These are phyloP conservation scores for Odontomachus brunneus DNA, from an alignment of 1,140 invertebrate genomes.

Conservation along the genomic window DNA sequence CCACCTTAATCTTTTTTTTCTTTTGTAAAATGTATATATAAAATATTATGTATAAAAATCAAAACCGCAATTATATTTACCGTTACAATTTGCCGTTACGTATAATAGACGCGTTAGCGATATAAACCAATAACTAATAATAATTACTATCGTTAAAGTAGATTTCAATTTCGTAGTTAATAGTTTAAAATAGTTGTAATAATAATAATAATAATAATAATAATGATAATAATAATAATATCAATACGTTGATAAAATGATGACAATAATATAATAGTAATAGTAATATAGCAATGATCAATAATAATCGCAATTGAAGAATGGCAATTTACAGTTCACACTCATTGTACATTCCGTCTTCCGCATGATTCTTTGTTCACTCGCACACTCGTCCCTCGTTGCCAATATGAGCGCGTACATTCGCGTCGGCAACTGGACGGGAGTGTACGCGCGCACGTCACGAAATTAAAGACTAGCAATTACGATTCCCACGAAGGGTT, in stretches of 20 bases:
- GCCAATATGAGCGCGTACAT: conserved; percentile 47
- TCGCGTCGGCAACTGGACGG: conserved; percentile 40
- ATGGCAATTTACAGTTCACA: conserved; percentile 63
- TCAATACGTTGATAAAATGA: conserved; percentile 35
- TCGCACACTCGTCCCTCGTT: conserved; percentile 40
- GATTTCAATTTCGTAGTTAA: conserved; percentile 45
- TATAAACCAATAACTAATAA: conserved; percentile 62
- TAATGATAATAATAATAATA: conserved; percentile 58
- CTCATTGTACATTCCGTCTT: conserved; percentile 8
- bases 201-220: conserved; percentile 44
- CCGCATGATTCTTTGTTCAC: conserved; percentile 45
- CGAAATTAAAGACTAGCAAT: conserved; percentile 79
- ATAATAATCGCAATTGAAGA: conserved; percentile 66
- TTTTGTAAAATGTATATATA: conserved; percentile 40
- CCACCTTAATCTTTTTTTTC: background rate
- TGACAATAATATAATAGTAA: conserved; percentile 59
- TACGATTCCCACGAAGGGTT: conserved; percentile 68
- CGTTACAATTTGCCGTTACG: conserved; percentile 54
- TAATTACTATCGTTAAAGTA: conserved; percentile 44
- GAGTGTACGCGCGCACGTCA: conserved; percentile 61
- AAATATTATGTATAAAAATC: conserved; percentile 70
- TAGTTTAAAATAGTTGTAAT: conserved; percentile 55
- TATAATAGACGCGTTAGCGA: conserved; percentile 57
- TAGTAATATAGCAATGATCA: too few species aligned
- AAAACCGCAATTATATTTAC: conserved; percentile 65